Evolutionary conservation across 2,113 vertebrate species (phyloP), one percentile per base, ranked within the genome.

Genomic region (Neogobius melanostomus): DNA sequence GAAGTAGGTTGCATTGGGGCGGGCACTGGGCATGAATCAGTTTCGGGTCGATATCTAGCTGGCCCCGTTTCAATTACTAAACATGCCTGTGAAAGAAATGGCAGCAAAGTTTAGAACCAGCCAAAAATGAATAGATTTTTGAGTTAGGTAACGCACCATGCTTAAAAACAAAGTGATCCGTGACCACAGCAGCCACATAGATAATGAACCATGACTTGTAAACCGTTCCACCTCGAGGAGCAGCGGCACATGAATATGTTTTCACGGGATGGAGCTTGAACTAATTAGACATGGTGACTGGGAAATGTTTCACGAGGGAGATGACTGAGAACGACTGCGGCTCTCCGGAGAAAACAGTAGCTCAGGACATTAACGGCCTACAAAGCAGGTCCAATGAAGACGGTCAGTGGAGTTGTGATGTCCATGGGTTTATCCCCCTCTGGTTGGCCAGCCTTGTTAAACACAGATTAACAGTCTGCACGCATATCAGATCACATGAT

Each of bases 171-270:
- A 64, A 69, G 46, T 65, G 73, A 81, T 46, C 72, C 47, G 11
- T 78, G 73, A 81, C 79, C 68, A 49, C 53, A 56, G 53, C 69
- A 51, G 48, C 49, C 54, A 69, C 57, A 66, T 5, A 63, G 17
- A 43, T 68, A 79, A 88, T 68, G 42, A 79, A 74, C 62, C 80
- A 28, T 53, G 68, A 48, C 72, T 69, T 79, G 72, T 74, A 71
- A 82, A 81, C 16, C 46, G 63, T 70, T 80, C 36, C 74, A 60
- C 12, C 36, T 66, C n/a, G 12, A 15, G 42, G 59, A 52, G 60
- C 74, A 64, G 47, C 45, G n/a, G 60, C 8, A 15, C 56, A 62
- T 36, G 28, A 36, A 80, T 67, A 9, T 21, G 36, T 64, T 81
- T 80, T 15, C 66, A 11, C 73, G 70, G 63, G 50, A 16, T 65